Base-by-base conservation (phyloP, 2,113 vertebrate species). In the Psettodes erumei region DNA sequence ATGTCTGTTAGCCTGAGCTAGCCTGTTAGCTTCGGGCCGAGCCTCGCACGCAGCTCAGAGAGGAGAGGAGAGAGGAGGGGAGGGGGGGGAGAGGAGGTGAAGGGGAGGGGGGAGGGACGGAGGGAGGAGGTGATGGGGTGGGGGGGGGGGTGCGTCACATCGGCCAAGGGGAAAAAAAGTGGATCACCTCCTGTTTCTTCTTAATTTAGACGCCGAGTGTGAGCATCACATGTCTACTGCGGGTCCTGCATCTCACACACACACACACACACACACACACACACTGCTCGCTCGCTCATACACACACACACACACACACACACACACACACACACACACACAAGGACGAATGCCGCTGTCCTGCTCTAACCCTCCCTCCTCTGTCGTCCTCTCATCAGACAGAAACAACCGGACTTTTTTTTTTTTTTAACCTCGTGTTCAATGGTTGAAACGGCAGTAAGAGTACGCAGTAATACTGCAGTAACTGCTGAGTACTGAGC, bases 321-420 rank as follows among this genome's bases (percentile, higher is more conserved):
- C n/a, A n/a, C n/a, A 65, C 45, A 48, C 59, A 69, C 62, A 38
- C 68, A 70, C 70, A 70, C 51, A 70, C 30, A 40, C 65, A 45
- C 86, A 91, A 90, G 86, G 90, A 89, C 86, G 82, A 90, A 83
- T 77, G 75, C 47, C 76, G 88, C 71, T 64, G 62, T 77, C 82
- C 88, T 87, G 81, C 75, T 73, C 16, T 81, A 80, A 77, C 77
- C 84, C 85, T 79, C 71, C 73, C 63, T 71, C 75, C 47, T 75
- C 74, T 45, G n/a, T n/a, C n/a, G n/a, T n/a, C n/a, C n/a, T n/a
- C n/a, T n/a, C n/a, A n/a, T n/a, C n/a, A n/a, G n/a, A n/a, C n/a
- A n/a, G n/a, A n/a, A n/a, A n/a, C n/a, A n/a, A n/a, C n/a, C n/a
- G n/a, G n/a, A n/a, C n/a, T n/a, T n/a, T n/a, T n/a, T n/a, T n/a